Base-by-base conservation (phyloP, 2,113 vertebrate genomes). In the Lota lota region DNA sequence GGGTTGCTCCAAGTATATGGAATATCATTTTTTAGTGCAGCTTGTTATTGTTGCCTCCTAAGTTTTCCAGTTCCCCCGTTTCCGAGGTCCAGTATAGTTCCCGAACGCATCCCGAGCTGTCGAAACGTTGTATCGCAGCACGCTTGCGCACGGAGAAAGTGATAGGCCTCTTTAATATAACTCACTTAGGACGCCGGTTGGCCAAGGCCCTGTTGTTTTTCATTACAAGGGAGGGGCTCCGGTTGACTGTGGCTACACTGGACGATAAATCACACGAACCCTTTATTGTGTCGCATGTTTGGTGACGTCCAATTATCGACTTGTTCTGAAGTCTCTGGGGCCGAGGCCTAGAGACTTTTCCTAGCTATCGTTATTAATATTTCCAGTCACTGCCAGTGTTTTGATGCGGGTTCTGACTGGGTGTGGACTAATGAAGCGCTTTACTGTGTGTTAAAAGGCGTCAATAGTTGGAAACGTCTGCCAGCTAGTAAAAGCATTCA, bases 251-350 rank as follows among this genome's bases (percentile, higher is more conserved):
- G 79, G 76, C 12, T 21, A 21, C 22, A 0, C 22, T 0, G 6
- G 79, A 69, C 74, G 63, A 15, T 0, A 1, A 76, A 75, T 84
- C 78, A 70, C 56, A 59, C 63, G 53, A 62, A 66, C 61, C 68
- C 60, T 70, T 2, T 66, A 3, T 71, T 79, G 64, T 80, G 91
- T 91, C 91, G 90, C 92, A 85, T 83, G 82, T 88, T 84, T 89
- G 88, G 87, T 93, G 91, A 92, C 91, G 92, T 91, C 83, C 73
- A 80, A 82, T 79, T 80, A 80, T 85, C 82, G 89, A 89, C 83
- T 89, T 71, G 76, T 73, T 68, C n/a, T 84, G 83, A 80, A 88
- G 83, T 87, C 82, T 90, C 78, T 77, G 75, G 81, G 86, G 82
- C 84, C 72, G 85, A 88, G 91, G 92, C 91, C 92, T 93, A 85